Conservation (phyloP, 2,113 vertebrate genomes). For the Sturnira hondurensis region DNA sequence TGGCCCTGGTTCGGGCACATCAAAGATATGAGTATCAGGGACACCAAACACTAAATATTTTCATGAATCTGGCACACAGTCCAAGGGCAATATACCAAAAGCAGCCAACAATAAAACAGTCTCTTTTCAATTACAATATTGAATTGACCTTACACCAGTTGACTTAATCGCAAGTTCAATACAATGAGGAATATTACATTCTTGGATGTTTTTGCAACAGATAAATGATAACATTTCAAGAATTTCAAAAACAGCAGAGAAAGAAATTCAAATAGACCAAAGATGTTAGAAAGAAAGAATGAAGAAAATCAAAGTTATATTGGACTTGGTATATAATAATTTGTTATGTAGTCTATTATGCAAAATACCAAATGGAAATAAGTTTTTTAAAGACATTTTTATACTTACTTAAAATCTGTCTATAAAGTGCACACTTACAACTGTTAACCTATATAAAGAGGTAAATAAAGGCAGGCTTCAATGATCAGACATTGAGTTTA, state of each 20-base stretch:
- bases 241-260: neutral
- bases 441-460: neutral
- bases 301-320: neutral
- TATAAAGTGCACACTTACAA: neutral
- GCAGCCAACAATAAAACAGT: conserved; percentile 51
- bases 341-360: neutral
- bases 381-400: neutral
- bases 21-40: neutral
- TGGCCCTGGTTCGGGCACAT: neutral
- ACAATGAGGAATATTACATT: neutral
- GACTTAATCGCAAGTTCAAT: conserved; percentile 37
- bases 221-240: neutral
- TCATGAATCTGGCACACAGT: conserved; percentile 21
- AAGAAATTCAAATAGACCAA: neutral
- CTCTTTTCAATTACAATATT: conserved; percentile 56
- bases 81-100: conserved; percentile 3
- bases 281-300: neutral
- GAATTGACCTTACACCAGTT: conserved; percentile 30
- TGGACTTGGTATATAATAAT: neutral
- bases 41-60: neutral
- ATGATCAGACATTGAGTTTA: neutral
- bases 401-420: neutral
- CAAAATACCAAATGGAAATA: neutral
- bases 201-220: neutral
- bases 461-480: neutral